Base-by-base conservation (phyloP, 1,140 invertebrate species). In the Leptopilina clavipes region DNA sequence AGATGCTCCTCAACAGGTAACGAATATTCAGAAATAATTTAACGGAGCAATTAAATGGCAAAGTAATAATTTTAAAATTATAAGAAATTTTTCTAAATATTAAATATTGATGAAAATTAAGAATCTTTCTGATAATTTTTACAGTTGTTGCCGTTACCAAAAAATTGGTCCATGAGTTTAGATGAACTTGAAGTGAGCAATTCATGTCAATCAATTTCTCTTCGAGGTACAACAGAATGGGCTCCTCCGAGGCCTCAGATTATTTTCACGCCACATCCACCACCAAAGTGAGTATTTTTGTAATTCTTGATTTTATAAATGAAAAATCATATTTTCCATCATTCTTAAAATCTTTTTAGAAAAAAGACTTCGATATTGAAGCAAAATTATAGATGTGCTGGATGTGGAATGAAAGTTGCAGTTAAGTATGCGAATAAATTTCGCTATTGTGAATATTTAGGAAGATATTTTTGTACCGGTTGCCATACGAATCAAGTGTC, bases 401-500 rank as follows among this genome's bases (percentile, higher is more conserved):
- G 96, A 11, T 97, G 96, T 91, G 95, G 96, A 0, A 95, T 95
- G 90, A 94, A 93, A 82, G 94, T 97, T 10, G 93, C 94, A 2
- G 88, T 91, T 77, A 93, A 93, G 74, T 95, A 95, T 84, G 92
- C 94, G 10, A 92, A 93, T 22, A 92, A 93, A 81, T 95, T 94
- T 88, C 92, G 95, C 9, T 96, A 96, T 84, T 98, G 97, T 87
- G 93, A 96, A 84, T 98, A 98, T 87, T 90, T 97, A 65, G 96
- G 96, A 14, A 94, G 96, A 83, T 97, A 96, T 89, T 96, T 97
- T 88, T 98, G 97, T 86, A 96, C 96, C 7, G 95, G 95, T 40
- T 98, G 97, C 86, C 96, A 97, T 88, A 94, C 92, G 10, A 95
- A 96, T 86, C 93, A 96, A 82, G 90, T 93, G 70, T 91, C 94